A percentile compares a stretch with the other conserved stretches of the same genome.
These are phyloP conservation scores for Triplophysa rosa DNA, from an alignment of 2,113 vertebrate species.

Conservation along the genomic window DNA sequence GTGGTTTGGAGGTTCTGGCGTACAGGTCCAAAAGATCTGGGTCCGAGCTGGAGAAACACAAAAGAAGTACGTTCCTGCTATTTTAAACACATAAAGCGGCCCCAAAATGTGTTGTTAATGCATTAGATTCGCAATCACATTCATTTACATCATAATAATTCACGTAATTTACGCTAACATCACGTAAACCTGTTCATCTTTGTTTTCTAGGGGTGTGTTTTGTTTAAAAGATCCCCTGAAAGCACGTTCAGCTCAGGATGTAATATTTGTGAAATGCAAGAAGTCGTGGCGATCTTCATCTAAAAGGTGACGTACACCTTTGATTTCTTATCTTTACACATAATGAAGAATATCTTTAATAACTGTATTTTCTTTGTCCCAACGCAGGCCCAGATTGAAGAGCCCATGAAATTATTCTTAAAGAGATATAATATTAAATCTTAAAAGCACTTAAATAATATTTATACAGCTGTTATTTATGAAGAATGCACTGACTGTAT, in stretches of 20 bases:
- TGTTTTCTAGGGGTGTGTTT: slow-evolving; percentile 65
- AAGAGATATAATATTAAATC: too few relatives aligned
- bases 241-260: slow-evolving; percentile 55
- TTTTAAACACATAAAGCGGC: neutral
- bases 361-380: slow-evolving; percentile 7
- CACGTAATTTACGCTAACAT: neutral
- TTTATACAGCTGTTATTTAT: slow-evolving; percentile 52
- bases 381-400: slow-evolving; percentile 58
- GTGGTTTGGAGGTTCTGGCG: slow-evolving; percentile 66
- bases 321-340: neutral
- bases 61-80: slow-evolving; percentile 65
- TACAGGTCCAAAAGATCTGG: slow-evolving; percentile 72
- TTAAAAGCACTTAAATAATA: slow-evolving; percentile 64
- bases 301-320: slow-evolving; percentile 57
- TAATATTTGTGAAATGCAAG: slow-evolving; percentile 74
- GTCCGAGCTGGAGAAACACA: slow-evolving; percentile 75
- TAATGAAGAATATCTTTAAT: neutral
- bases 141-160: too few relatives aligned
- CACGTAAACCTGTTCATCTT: neutral
- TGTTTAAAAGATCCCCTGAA: slow-evolving; percentile 65
- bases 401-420: slow-evolving; percentile 49
- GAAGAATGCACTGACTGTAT: slow-evolving; percentile 14
- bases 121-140: too few relatives aligned
- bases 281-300: slow-evolving; percentile 59
- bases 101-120: neutral